Percentiles rank a stretch among this genome's conserved stretches.
phyloP scores from a whole-genome alignment of 2,797 vertebrate genomes.

The Toxotes lorentzi region DNA sequence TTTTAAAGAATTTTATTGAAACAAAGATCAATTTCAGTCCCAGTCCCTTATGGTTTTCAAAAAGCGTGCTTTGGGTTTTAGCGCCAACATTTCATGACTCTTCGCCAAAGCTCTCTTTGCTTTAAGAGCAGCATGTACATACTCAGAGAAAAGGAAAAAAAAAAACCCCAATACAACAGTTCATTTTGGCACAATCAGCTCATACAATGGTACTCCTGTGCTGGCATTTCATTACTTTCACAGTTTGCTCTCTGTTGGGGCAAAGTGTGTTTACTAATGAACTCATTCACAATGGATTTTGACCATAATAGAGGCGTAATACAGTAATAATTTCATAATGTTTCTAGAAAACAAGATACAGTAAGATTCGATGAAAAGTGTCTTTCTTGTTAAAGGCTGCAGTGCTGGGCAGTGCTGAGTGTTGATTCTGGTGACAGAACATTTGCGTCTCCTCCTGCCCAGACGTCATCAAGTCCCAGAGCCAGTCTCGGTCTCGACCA shows the following conservation, averaged over 20 bases:
- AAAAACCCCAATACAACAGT: constrained; percentile 77
- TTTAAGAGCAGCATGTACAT: constrained; percentile 83
- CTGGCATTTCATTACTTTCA: constrained; percentile 69
- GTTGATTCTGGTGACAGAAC: constrained; percentile 36
- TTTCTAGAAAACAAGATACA: constrained; percentile 63
- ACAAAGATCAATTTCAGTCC: constrained; percentile 87
- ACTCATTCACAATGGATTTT: constrained; percentile 55
- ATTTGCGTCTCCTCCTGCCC: constrained; percentile 8
- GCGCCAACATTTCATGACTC: constrained; percentile 78
- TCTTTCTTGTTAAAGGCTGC: constrained; percentile 46
- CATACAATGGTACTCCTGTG: constrained; percentile 70
- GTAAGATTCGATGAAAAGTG: constrained; percentile 39
- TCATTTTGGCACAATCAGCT: constrained; percentile 87
- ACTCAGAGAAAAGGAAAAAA: constrained; percentile 53
- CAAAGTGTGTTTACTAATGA: constrained; percentile 61
- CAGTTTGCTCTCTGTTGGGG: constrained; percentile 60
- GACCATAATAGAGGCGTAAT: constrained; percentile 60
- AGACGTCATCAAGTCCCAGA: constrained; percentile 22
- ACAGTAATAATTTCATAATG: constrained; percentile 67
- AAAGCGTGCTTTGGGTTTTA: constrained; percentile 87
- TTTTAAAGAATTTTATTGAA: constrained; percentile 90
- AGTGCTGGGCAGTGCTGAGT: constrained; percentile 38
- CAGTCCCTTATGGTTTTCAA: constrained; percentile 86
- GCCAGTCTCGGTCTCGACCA: constrained; percentile 22
- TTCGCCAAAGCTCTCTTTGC: constrained; percentile 82